Evolutionary conservation across 2,797 vertebrate genomes (phyloP).

Genomic region (Prionace glauca): DNA sequence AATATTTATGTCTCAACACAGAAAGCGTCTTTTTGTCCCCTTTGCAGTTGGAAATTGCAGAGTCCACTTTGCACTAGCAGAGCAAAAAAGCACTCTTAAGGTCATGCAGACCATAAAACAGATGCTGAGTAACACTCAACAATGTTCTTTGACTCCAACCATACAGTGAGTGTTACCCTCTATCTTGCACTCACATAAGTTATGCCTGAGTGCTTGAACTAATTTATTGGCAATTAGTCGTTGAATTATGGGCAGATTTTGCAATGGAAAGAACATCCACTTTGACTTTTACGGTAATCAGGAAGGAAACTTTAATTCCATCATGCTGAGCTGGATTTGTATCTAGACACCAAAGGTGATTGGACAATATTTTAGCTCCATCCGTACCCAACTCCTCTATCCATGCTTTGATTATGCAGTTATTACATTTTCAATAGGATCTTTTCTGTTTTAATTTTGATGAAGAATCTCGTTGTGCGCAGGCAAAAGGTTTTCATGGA

Average conservation of each 20-base stretch:
- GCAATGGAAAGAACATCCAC: not conserved
- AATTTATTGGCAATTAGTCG: constrained; percentile 17
- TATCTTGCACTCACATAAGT: not conserved
- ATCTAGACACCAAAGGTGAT: not conserved
- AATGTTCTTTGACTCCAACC: not conserved
- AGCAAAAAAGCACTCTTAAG: not conserved
- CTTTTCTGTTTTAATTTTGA: not conserved
- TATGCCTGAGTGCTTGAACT: not conserved
- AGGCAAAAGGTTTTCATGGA: not conserved
- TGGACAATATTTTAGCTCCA: not conserved
- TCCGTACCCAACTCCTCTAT: not conserved
- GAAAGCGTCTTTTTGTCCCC: not conserved
- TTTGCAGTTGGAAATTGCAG: not conserved
- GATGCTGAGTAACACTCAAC: not conserved
- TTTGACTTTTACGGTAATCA: not conserved
- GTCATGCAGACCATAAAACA: not conserved
- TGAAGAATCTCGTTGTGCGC: not conserved
- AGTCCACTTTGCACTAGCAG: not conserved
- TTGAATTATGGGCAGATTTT: constrained; percentile 18
- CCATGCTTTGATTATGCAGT: not conserved
- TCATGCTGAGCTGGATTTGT: not conserved
- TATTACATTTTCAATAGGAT: not conserved
- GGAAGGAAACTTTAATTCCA: constrained; percentile 1
- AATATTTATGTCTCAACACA: not conserved
- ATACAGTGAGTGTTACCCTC: not conserved